Percentiles rank a stretch among this genome's conserved stretches.
phyloP scores from a whole-genome alignment of 2,888 invertebrate species.

The Stenchaetothrips biformis region DNA sequence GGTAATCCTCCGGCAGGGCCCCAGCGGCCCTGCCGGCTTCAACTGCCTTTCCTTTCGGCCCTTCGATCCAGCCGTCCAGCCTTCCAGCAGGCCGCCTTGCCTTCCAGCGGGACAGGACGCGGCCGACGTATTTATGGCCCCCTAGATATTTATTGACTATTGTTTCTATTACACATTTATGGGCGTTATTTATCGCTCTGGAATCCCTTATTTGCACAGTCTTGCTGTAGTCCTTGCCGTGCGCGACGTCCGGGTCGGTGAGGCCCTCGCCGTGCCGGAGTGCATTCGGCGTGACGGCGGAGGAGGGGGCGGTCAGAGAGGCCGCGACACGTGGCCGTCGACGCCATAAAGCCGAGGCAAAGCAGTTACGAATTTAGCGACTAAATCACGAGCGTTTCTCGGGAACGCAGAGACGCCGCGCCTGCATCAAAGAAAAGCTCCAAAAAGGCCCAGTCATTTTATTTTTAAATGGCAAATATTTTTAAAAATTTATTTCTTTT shows the following conservation, averaged over 20 bases:
- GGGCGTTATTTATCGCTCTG: constrained; percentile 17
- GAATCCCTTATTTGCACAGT: constrained; percentile 11
- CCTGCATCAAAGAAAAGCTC: no score
- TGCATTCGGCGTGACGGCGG: not conserved
- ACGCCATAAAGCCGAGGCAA: no score
- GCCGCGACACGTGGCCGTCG: no score
- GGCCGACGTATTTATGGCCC: not conserved
- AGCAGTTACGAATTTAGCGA: no score
- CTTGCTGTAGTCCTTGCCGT: not conserved
- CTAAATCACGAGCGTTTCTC: not conserved
- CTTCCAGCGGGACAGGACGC: not conserved
- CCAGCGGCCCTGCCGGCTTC: not conserved
- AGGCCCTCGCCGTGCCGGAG: not conserved
- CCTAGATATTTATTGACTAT: constrained; percentile 19
- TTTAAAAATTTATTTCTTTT: not conserved
- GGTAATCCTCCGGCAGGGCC: not conserved
- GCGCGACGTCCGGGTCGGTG: not conserved
- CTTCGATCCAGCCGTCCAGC: not conserved
- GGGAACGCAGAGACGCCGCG: not conserved
- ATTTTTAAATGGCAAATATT: not conserved
- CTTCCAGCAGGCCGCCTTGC: not conserved
- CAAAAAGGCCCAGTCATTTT: no score
- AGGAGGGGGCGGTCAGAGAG: no score
- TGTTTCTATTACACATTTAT: constrained; percentile 25
- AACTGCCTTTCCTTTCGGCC: no score